Evolutionary conservation across 2,888 invertebrate species (phyloP), one percentile per base, ranked within the genome.

Genomic region (Hyposoter dolosus): DNA sequence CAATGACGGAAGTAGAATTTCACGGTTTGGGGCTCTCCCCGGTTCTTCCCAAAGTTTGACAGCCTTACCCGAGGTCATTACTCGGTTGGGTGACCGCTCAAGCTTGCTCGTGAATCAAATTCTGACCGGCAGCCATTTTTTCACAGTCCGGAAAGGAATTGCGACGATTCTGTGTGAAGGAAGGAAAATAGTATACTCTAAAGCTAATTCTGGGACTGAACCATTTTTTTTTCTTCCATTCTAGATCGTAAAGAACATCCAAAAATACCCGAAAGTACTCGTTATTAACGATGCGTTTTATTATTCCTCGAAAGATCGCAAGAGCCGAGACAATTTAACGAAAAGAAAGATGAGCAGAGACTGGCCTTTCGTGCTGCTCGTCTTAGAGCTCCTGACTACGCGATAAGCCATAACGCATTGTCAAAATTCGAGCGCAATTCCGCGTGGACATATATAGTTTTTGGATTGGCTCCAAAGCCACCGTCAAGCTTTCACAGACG

Each of bases 401-500:
- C 45, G 71, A 63, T 71, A 32, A 63, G 45, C 66, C 56, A 60
- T 23, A 50, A 71, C 75, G 60, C 63, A 83, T 79, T 75, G 80
- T 80, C 68, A 69, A 50, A 69, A 45, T 47, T 50, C 35, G 10
- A 23, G 71, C 50, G 35, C 50, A 15, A 23, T 1, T 53, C 47
- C 47, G 19, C 28, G 78, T 43, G 68, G 15, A 71, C 28, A 45
- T 40, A 47, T 60, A 80, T 63, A 80, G 75, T 35, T 84, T 60
- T 80, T 84, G 84, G 84, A 84, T 69, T 63, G 74, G 60, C 84
- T 84, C 84, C 84, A 84, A 84, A 60, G 60, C 35, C 75, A 75
- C 40, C 83, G 43, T 53, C 69, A 53, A 43, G 78, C 45, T 40
- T 45, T 74, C 19, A 50, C 68, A 69, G 69, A 50, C 77, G 47